These are phyloP conservation scores for Spialia ferax DNA, from an alignment of 2,888 invertebrate species.

Conservation along the genomic window DNA sequence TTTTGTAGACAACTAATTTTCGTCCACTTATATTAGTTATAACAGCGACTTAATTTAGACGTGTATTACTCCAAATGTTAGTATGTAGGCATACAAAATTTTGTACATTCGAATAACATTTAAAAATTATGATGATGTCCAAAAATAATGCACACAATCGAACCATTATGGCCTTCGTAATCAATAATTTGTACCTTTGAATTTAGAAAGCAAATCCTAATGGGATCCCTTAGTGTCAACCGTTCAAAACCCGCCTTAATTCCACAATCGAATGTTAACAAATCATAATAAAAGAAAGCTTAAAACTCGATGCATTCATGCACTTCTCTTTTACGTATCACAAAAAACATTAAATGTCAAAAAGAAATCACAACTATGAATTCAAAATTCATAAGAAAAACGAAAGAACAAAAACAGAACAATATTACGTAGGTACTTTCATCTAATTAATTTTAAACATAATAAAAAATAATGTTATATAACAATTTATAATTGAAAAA, in stretches of 20 bases:
- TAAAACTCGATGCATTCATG: constrained; percentile 83
- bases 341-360: constrained; percentile 86
- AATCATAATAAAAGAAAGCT: constrained; percentile 63
- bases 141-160: constrained; percentile 44
- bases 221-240: constrained; percentile 61
- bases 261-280: constrained; percentile 60
- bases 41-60: constrained; percentile 76
- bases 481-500: constrained; percentile 58
- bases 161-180: constrained; percentile 70
- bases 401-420: constrained; percentile 76
- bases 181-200: constrained; percentile 77
- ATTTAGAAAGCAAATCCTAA: constrained; percentile 58
- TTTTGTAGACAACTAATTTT: constrained; percentile 51
- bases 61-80: constrained; percentile 61
- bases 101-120: constrained; percentile 58
- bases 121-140: constrained; percentile 46
- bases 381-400: constrained; percentile 84
- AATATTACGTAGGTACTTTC: constrained; percentile 61
- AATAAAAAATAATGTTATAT: constrained; percentile 56
- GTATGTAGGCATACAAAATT: constrained; percentile 58
- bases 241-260: constrained; percentile 59
- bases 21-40: constrained; percentile 71
- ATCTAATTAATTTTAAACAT: constrained; percentile 51
- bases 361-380: constrained; percentile 87
- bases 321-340: constrained; percentile 83